Evolutionary conservation across 2,888 invertebrate species (phyloP).

Genomic region (Clanis bilineata): DNA sequence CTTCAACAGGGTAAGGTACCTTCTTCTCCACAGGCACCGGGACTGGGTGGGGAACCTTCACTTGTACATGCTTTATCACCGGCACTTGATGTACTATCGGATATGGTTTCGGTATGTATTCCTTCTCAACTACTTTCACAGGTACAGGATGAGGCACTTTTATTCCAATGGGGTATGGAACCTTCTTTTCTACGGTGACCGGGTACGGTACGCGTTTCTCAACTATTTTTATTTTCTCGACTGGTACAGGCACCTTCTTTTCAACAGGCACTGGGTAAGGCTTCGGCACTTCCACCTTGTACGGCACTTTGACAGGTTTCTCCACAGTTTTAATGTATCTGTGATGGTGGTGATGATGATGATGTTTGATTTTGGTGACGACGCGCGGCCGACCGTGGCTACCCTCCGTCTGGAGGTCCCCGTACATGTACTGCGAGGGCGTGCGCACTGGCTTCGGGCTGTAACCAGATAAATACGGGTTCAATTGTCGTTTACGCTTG

Average conservation of each 20-base stretch:
- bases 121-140: slow-evolving; percentile 76
- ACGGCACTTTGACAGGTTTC: slow-evolving; percentile 75
- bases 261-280: slow-evolving; percentile 76
- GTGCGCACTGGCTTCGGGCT: slow-evolving; percentile 49
- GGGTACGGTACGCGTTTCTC: slow-evolving; percentile 66
- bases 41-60: slow-evolving; percentile 68
- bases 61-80: slow-evolving; percentile 63
- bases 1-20: slow-evolving; percentile 69
- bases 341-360: slow-evolving; percentile 86
- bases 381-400: slow-evolving; percentile 50
- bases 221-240: slow-evolving; percentile 60
- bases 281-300: slow-evolving; percentile 81
- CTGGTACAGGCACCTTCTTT: slow-evolving; percentile 64
- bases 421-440: slow-evolving; percentile 42
- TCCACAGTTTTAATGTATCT: slow-evolving; percentile 84
- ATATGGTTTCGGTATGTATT: slow-evolving; percentile 74
- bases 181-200: slow-evolving; percentile 70
- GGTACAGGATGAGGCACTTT: slow-evolving; percentile 76
- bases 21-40: slow-evolving; percentile 65
- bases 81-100: slow-evolving; percentile 73
- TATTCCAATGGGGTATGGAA: slow-evolving; percentile 71
- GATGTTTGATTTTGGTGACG: slow-evolving; percentile 80
- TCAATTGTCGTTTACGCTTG: slow-evolving; percentile 54
- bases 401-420: slow-evolving; percentile 54
- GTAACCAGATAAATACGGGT: slow-evolving; percentile 60